Evolutionary conservation across 2,888 invertebrate genomes (phyloP).

Genomic region (Chaetoderma sp.): DNA sequence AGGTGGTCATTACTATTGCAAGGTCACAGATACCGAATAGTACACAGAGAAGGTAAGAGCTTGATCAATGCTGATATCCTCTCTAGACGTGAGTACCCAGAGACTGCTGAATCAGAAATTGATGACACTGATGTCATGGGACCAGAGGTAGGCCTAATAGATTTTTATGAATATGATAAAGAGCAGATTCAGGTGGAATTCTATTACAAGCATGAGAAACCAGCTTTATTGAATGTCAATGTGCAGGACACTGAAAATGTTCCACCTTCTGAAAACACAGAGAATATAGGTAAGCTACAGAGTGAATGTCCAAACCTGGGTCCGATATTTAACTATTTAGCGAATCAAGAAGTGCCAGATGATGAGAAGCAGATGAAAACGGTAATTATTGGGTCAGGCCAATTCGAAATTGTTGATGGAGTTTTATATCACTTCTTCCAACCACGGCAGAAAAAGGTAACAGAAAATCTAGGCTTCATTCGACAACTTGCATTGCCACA

Average conservation of each 20-base stretch:
- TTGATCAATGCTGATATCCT: background rate
- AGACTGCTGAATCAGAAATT: no score
- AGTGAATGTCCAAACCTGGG: background rate
- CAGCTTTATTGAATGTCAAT: no score
- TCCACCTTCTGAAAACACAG: background rate
- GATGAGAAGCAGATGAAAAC: background rate
- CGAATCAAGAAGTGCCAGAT: background rate
- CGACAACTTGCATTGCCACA: slow-evolving; percentile 2
- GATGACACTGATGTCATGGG: no score
- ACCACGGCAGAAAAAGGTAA: background rate
- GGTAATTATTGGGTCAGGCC: background rate
- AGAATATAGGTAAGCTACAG: background rate
- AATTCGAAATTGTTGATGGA: slow-evolving; percentile 3
- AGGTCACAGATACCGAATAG: slow-evolving; percentile 22
- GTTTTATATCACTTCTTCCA: background rate
- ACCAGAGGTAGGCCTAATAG: no score
- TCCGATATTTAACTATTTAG: background rate
- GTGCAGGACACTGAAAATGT: no score
- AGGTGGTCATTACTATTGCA: slow-evolving; percentile 31
- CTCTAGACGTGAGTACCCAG: background rate
- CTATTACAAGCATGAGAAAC: no score
- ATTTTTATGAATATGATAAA: no score
- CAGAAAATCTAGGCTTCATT: background rate
- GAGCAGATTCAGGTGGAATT: no score
- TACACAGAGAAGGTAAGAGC: slow-evolving; percentile 15